Percentiles rank a stretch among this genome's conserved stretches.
These are phyloP conservation scores for Sapajus apella DNA, from an alignment of 2,113 vertebrate species.

Conservation along the genomic window DNA sequence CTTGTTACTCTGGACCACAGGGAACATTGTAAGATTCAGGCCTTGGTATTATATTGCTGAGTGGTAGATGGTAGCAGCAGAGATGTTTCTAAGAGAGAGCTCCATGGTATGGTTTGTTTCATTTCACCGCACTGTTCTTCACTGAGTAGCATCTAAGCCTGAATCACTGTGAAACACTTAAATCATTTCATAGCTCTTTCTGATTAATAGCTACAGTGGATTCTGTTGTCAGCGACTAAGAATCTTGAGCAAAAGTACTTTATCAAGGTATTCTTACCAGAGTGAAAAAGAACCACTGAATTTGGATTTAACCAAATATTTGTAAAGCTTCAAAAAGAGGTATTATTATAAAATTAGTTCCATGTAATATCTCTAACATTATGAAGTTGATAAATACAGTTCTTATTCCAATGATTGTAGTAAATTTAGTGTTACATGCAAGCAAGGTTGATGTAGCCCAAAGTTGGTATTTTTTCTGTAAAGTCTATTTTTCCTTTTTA, in stretches of 20 bases:
- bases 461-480: background rate
- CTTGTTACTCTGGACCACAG: background rate
- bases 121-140: background rate
- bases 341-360: background rate
- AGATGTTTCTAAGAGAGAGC: background rate
- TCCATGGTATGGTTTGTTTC: background rate
- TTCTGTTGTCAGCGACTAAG: slow-evolving; percentile 23
- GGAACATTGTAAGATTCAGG: background rate
- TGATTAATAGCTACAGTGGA: background rate
- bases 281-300: background rate
- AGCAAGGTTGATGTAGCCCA: slow-evolving; percentile 42
- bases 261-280: background rate
- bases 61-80: no score
- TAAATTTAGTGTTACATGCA: slow-evolving; percentile 22
- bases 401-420: background rate
- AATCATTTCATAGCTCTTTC: background rate
- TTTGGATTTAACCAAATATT: background rate
- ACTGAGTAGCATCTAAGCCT: background rate
- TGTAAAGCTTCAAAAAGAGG: background rate
- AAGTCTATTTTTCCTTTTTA: slow-evolving; percentile 46
- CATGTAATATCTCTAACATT: background rate
- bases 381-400: background rate
- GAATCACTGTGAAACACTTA: background rate
- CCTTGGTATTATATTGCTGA: background rate
- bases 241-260: background rate